Evolutionary conservation across 2,797 vertebrate species (phyloP), one percentile per base, ranked within the genome.

Genomic region (Argyrosomus regius): DNA sequence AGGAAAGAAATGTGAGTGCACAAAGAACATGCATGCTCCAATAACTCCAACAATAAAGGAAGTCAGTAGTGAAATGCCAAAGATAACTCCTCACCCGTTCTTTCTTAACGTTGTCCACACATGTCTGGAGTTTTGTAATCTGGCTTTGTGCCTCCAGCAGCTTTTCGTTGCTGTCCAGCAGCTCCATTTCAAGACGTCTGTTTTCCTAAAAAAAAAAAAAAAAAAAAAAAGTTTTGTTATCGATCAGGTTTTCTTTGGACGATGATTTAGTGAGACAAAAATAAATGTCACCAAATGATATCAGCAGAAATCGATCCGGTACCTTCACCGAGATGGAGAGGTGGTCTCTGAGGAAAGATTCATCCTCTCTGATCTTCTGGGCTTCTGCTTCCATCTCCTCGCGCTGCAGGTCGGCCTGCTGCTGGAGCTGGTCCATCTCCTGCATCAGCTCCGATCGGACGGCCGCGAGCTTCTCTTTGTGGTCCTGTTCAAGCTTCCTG

Each of bases 401-500:
- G 0, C 96, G 93, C 87, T 99, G 97, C 80, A 95, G 96, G 49
- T 53, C 92, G 1, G 96, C 95, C 90, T 98, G 98, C 75, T 97
- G 97, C 86, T 97, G 96, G 72, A 98, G 95, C 56, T 96, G 96
- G 61, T 99, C 98, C 81, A 97, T 84, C 87, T 99, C 98, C 3
- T 91, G 93, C 72, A 93, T 94, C 5, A 98, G 94, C 75, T 98
- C 97, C 0, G 85, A 94, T 72, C 96, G 96, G 0, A 97, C 81
- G 0, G 93, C 85, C 0, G 89, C 75, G 0, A 96, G 89, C 1
- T 95, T 95, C n/a, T 99, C 98, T 88, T 94, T 97, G 93, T 99
- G 96, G 11, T 98, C 97, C 86, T 97, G 96, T 3, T 99, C 97
- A 80, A 99, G 94, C 87, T 97, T 99, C 94, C 98, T 99, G 76